Conservation (phyloP, 1,140 invertebrate genomes). For the Orussus abietinus region DNA sequence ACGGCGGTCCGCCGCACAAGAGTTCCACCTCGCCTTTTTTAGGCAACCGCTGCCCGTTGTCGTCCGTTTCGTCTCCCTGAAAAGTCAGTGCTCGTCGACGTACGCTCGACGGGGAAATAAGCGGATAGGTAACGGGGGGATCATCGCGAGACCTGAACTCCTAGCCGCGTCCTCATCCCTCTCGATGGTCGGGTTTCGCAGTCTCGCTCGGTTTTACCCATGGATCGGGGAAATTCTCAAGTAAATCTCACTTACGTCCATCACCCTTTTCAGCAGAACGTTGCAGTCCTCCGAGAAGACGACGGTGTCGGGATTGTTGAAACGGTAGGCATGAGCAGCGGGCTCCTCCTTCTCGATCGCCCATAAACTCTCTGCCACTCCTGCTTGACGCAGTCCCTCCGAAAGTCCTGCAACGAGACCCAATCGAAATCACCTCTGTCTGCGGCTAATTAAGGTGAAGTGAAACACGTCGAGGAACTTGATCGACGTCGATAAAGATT, state of each 20-base stretch:
- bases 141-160: background rate
- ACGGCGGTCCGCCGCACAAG: constrained; percentile 85
- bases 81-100: too few relatives aligned
- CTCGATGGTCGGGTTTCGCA: too few relatives aligned
- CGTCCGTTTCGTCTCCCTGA: constrained; percentile 55
- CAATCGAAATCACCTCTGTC: too few relatives aligned
- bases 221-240: too few relatives aligned
- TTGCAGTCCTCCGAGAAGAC: constrained; percentile 86
- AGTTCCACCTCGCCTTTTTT: constrained; percentile 79
- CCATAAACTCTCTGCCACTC: constrained; percentile 69
- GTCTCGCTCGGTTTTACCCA: too few relatives aligned
- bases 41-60: constrained; percentile 65
- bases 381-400: constrained; percentile 69
- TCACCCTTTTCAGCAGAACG: constrained; percentile 41
- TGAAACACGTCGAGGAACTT: too few relatives aligned
- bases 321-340: constrained; percentile 74
- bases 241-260: constrained; percentile 28
- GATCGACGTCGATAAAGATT: too few relatives aligned
- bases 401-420: constrained; percentile 61
- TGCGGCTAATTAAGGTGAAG: too few relatives aligned
- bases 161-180: too few relatives aligned
- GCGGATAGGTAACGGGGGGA: background rate
- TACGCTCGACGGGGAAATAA: background rate
- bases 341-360: constrained; percentile 78
- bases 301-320: constrained; percentile 71